A percentile compares a stretch with the other conserved stretches of the same genome.
Conservation (phyloP, 1,140 invertebrate species). For the Micrasema minimum region DNA sequence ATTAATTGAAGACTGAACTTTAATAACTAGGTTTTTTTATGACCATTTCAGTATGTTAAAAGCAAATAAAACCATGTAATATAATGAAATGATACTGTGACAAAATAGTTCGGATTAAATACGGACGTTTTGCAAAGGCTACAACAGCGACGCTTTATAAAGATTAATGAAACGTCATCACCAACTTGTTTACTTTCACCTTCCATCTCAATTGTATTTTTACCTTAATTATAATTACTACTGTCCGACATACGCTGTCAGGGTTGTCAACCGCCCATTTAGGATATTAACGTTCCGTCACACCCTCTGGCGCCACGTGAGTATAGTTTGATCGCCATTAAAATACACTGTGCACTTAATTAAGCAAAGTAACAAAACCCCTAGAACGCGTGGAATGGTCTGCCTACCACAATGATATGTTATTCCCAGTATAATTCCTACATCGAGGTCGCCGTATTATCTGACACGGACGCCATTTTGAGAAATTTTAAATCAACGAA, state of each 20-base stretch:
- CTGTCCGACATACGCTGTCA: constrained; percentile 16
- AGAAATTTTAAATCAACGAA: constrained; percentile 7
- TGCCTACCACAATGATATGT: constrained; percentile 34
- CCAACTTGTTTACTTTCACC: not conserved
- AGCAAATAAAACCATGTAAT: too few species aligned
- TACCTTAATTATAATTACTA: constrained; percentile 25
- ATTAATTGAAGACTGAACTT: too few species aligned
- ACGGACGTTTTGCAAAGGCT: too few species aligned
- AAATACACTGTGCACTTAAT: constrained; percentile 49
- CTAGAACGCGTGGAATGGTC: constrained; percentile 12
- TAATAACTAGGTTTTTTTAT: too few species aligned
- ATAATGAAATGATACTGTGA: too few species aligned
- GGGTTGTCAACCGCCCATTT: constrained; percentile 8
- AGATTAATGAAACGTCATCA: constrained; percentile 18
- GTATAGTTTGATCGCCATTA: constrained; percentile 45
- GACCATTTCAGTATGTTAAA: too few species aligned
- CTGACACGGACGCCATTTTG: constrained; percentile 13
- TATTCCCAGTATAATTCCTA: constrained; percentile 43
- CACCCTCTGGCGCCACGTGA: constrained; percentile 35
- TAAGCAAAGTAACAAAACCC: constrained; percentile 49
- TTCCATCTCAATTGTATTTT: constrained; percentile 22
- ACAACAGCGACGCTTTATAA: not conserved
- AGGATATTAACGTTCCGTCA: constrained; percentile 36
- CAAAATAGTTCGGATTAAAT: too few species aligned
- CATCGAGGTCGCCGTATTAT: constrained; percentile 18